phyloP scores from a whole-genome alignment of 2,113 vertebrate species.

The Paratilapia polleni region DNA sequence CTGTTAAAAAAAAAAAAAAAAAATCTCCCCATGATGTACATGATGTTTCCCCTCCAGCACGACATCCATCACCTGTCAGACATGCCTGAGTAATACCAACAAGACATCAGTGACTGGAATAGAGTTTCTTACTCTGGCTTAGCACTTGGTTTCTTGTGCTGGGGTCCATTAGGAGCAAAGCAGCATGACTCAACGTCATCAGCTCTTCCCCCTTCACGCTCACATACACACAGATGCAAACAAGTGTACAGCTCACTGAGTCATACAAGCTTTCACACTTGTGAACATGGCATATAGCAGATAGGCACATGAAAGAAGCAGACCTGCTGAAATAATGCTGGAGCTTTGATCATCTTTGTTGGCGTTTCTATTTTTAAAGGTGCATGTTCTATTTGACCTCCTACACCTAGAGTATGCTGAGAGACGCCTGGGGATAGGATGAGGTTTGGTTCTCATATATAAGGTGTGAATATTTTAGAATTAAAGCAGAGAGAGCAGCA shows the following conservation, averaged over 20 bases:
- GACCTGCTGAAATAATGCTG: conserved; percentile 41
- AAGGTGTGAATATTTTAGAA: conserved; percentile 9
- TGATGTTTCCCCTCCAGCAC: neutral
- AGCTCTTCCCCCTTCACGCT: neutral
- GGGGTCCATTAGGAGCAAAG: conserved; percentile 28
- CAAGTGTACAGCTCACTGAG: conserved; percentile 27
- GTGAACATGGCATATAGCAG: conserved; percentile 25
- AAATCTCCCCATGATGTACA: neutral
- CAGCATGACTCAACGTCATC: conserved; percentile 57
- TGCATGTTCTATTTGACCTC: conserved; percentile 44
- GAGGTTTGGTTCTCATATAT: neutral
- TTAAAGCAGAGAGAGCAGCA: neutral
- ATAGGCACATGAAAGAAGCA: conserved; percentile 48
- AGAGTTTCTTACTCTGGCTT: conserved; percentile 44
- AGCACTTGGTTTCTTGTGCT: conserved; percentile 37
- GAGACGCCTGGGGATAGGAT: neutral
- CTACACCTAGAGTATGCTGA: conserved; percentile 12
- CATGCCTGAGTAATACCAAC: conserved; percentile 27
- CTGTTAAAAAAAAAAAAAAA: neutral
- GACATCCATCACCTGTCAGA: conserved; percentile 29
- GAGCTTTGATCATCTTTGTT: conserved; percentile 50
- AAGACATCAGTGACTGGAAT: conserved; percentile 28
- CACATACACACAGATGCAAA: conserved; percentile 13
- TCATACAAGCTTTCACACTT: conserved; percentile 56
- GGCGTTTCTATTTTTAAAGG: conserved; percentile 51